These are phyloP conservation scores for Sula dactylatra DNA, from an alignment of 2,113 vertebrate species.

Conservation along the genomic window DNA sequence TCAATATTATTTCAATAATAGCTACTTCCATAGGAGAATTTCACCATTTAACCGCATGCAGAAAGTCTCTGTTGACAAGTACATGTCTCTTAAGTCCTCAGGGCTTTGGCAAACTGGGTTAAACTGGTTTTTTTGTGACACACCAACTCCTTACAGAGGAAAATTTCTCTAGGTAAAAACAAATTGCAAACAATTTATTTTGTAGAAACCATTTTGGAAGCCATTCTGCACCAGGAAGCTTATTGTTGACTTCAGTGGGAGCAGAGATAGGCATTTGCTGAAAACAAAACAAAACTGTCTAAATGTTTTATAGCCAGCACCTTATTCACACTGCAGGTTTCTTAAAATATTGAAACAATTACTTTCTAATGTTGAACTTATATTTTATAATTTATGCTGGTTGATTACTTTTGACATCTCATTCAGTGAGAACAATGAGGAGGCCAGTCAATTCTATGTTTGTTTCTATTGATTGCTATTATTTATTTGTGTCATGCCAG, in stretches of 20 bases:
- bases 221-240: background rate
- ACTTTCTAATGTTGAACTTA: background rate
- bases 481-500: conserved; percentile 32
- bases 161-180: background rate
- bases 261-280: background rate
- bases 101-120: background rate
- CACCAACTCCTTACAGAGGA: background rate
- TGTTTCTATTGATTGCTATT: conserved; percentile 47
- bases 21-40: background rate
- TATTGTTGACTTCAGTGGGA: background rate
- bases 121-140: background rate
- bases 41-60: background rate
- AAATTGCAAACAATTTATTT: background rate
- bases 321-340: background rate
- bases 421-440: background rate
- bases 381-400: conserved; percentile 32
- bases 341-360: conserved; percentile 4
- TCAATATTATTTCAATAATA: background rate
- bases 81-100: background rate
- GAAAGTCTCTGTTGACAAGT: background rate
- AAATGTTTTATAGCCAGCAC: background rate
- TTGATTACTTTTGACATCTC: conserved; percentile 1
- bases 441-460: background rate
- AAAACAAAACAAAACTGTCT: background rate
- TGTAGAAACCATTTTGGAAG: background rate